Evolutionary conservation across 2,113 vertebrate genomes (phyloP).

Genomic region (Ivindomyrus marchei): DNA sequence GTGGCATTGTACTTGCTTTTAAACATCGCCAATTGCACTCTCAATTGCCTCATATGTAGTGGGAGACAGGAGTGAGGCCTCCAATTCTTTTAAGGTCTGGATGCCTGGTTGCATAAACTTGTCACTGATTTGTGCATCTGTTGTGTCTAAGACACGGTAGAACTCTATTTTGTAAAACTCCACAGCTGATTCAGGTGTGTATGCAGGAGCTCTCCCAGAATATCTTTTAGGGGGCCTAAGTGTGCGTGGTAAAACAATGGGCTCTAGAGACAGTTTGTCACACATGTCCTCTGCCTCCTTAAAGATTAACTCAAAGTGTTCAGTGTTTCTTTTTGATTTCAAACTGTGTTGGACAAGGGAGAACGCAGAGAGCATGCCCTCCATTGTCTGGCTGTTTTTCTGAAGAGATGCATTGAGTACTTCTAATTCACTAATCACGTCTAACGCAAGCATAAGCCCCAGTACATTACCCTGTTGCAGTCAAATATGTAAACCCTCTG

Average conservation of each 20-base stretch:
- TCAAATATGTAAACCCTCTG: not conserved
- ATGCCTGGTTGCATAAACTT: conserved; percentile 14
- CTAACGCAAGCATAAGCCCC: conserved; percentile 15
- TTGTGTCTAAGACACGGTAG: conserved; percentile 5
- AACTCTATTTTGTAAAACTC: not conserved
- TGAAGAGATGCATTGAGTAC: too few relatives aligned
- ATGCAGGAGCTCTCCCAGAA: not conserved
- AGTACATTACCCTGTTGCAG: conserved; percentile 23
- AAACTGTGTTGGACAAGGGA: too few relatives aligned
- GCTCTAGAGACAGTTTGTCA: not conserved
- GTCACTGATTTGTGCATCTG: conserved; percentile 10
- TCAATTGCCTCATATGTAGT: conserved; percentile 7
- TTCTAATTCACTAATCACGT: conserved; percentile 23
- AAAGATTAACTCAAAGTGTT: not conserved
- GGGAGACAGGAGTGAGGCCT: conserved; percentile 12
- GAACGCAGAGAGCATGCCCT: too few relatives aligned
- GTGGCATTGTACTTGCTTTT: conserved; percentile 23
- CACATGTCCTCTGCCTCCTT: not conserved
- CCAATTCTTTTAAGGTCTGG: not conserved
- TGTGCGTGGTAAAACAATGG: not conserved
- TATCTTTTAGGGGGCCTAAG: not conserved
- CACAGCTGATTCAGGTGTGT: not conserved
- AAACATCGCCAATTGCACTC: conserved; percentile 15
- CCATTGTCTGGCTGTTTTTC: too few relatives aligned
- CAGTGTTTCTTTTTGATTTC: not conserved